A percentile compares a stretch with the other conserved stretches of the same genome.
These are phyloP conservation scores for Chunga burmeisteri DNA, from an alignment of 2,113 vertebrate genomes.

Conservation along the genomic window DNA sequence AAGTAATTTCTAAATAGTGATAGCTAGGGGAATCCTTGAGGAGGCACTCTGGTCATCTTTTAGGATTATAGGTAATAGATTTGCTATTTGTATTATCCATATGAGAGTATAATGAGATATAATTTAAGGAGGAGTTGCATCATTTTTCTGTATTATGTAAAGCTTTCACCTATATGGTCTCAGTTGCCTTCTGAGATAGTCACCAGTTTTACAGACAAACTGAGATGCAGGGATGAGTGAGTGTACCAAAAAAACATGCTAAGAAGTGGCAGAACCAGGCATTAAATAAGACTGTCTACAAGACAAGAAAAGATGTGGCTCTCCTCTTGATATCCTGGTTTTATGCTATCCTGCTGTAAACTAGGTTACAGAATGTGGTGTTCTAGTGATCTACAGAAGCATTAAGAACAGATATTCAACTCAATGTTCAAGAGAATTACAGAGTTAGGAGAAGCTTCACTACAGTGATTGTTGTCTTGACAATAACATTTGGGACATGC, in stretches of 20 bases:
- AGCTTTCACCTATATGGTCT: neutral
- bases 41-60: neutral
- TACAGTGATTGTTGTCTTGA: neutral
- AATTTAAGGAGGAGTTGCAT: neutral
- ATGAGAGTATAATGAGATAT: neutral
- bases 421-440: neutral
- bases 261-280: neutral
- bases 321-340: neutral
- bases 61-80: neutral
- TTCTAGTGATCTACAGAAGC: neutral
- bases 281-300: neutral
- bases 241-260: neutral
- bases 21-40: neutral
- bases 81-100: neutral
- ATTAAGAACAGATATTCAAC: neutral
- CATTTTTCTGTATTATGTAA: neutral
- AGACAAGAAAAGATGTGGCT: neutral
- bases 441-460: neutral
- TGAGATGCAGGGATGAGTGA: neutral
- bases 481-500: neutral
- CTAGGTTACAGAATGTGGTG: neutral
- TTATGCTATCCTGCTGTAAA: neutral
- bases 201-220: neutral
- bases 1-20: neutral
- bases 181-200: neutral